A percentile compares a stretch with the other conserved stretches of the same genome.
These are phyloP conservation scores for Elachura formosa DNA, from an alignment of 2,113 vertebrate genomes.

Conservation along the genomic window DNA sequence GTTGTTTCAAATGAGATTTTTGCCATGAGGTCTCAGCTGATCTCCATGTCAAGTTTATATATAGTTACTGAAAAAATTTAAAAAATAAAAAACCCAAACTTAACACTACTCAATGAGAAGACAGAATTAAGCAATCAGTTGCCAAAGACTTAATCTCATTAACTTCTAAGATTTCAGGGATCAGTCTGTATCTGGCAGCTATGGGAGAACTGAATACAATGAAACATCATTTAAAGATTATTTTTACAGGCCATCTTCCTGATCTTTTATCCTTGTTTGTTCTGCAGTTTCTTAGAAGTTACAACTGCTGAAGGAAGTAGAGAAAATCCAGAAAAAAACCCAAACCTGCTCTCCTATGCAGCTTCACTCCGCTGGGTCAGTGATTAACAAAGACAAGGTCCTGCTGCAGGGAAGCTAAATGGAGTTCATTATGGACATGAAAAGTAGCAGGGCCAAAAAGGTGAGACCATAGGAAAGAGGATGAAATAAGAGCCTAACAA, in stretches of 20 bases:
- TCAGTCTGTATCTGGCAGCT: not conserved
- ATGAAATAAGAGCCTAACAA: conserved; percentile 64
- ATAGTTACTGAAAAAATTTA: not conserved
- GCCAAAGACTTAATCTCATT: conserved; percentile 15
- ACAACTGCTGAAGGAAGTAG: conserved; percentile 46
- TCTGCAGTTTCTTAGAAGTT: conserved; percentile 54
- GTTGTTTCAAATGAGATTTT: not conserved
- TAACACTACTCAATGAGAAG: not conserved
- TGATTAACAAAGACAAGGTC: conserved; percentile 69
- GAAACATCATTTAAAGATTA: conserved; percentile 23
- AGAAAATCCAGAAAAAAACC: conserved; percentile 35
- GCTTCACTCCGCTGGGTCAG: conserved; percentile 45
- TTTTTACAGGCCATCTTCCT: conserved; percentile 41
- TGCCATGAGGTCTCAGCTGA: not conserved
- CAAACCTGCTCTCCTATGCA: conserved; percentile 18
- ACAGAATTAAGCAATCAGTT: not conserved
- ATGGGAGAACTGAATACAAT: not conserved
- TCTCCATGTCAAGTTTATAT: not conserved
- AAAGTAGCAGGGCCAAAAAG: conserved; percentile 53
- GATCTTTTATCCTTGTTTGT: conserved; percentile 51
- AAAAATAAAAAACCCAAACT: not conserved
- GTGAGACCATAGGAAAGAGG: conserved; percentile 52
- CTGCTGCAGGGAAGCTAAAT: conserved; percentile 62
- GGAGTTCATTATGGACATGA: conserved; percentile 68
- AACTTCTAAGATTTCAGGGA: conserved; percentile 3